Evolutionary conservation across 2,113 vertebrate species (phyloP).

Genomic region (Micromys minutus): DNA sequence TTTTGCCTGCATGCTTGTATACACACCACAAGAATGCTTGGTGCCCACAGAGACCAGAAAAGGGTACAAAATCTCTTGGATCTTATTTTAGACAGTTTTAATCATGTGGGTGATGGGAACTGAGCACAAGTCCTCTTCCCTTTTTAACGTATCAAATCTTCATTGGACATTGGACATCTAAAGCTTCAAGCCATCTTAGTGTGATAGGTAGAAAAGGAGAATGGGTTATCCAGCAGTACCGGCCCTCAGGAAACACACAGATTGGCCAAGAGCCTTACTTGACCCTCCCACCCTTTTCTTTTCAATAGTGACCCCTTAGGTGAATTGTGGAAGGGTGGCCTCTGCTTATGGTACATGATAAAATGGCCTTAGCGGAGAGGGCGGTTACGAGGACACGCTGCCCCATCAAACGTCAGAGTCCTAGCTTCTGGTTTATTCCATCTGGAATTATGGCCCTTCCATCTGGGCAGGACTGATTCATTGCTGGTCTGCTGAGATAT

Average conservation of each 20-base stretch:
- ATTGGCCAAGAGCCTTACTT: slow-evolving; percentile 39
- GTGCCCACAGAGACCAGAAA: neutral
- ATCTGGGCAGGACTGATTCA: neutral
- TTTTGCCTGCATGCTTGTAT: no score
- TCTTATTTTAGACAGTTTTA: neutral
- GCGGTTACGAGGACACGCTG: neutral
- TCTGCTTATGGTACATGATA: neutral
- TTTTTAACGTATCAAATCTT: slow-evolving; percentile 47
- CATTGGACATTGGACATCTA: neutral
- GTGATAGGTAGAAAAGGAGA: neutral
- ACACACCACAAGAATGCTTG: no score
- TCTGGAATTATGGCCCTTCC: no score
- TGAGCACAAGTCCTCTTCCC: neutral
- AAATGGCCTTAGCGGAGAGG: neutral
- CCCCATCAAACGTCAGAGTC: neutral
- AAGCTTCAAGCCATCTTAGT: neutral
- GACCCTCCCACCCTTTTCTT: neutral
- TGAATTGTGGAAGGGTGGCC: neutral
- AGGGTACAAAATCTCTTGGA: neutral
- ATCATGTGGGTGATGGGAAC: neutral
- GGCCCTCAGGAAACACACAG: neutral
- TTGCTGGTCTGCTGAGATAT: neutral
- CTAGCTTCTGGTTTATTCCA: neutral
- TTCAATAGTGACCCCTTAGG: neutral
- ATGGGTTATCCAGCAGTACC: neutral